These are phyloP conservation scores for Zonitis immaculata DNA, from an alignment of 2,888 invertebrate species.

Conservation along the genomic window DNA sequence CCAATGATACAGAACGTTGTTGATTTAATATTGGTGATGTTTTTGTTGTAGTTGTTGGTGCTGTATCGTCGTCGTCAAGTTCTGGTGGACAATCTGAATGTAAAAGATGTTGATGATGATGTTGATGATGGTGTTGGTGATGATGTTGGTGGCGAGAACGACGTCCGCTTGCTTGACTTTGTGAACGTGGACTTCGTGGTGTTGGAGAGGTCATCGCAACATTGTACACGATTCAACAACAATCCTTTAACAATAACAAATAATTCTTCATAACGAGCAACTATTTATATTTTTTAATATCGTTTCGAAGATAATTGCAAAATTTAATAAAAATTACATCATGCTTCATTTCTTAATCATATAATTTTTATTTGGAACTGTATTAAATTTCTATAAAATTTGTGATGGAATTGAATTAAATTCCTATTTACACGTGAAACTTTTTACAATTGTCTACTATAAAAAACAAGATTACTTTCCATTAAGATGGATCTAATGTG, in stretches of 20 bases:
- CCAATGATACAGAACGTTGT: slow-evolving; percentile 36
- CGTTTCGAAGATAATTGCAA: no score
- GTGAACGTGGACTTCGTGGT: slow-evolving; percentile 31
- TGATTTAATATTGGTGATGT: slow-evolving; percentile 29
- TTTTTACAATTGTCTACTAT: background rate
- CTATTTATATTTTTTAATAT: no score
- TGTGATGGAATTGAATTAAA: background rate
- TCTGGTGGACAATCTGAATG: slow-evolving; percentile 21
- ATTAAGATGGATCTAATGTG: background rate
- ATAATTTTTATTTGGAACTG: background rate
- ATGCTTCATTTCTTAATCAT: background rate
- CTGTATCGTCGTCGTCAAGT: slow-evolving; percentile 19
- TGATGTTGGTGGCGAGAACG: slow-evolving; percentile 14
- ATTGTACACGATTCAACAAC: slow-evolving; percentile 12
- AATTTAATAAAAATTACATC: background rate
- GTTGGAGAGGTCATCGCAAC: slow-evolving; percentile 35
- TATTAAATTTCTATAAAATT: background rate
- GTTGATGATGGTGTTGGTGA: background rate
- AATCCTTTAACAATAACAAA: background rate
- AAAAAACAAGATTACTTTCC: background rate
- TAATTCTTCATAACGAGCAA: background rate
- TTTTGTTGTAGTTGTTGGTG: background rate
- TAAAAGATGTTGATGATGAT: slow-evolving; percentile 2
- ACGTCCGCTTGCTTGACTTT: slow-evolving; percentile 33
- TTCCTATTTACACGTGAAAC: background rate